These are phyloP conservation scores for Trematomus loennbergii DNA, from an alignment of 2,113 vertebrate species.

Conservation along the genomic window DNA sequence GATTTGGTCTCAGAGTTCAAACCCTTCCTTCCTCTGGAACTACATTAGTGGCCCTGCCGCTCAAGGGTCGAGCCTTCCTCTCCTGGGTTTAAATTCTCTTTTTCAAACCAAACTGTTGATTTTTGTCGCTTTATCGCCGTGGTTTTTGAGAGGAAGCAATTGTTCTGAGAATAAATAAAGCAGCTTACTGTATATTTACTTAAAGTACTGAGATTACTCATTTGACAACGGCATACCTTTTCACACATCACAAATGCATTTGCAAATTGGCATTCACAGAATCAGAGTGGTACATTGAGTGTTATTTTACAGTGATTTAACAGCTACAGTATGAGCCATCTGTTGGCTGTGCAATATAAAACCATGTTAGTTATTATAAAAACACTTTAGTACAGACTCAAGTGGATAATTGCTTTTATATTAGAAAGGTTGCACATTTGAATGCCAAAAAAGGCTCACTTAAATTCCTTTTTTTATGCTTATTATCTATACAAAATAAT, in stretches of 20 bases:
- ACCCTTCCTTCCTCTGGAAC: constrained; percentile 8
- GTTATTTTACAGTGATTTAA: constrained; percentile 39
- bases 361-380: constrained; percentile 34
- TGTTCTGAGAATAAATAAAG: constrained; percentile 38
- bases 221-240: constrained; percentile 40
- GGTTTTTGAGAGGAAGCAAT: constrained; percentile 20
- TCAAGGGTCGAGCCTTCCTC: neutral
- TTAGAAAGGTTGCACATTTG: constrained; percentile 45
- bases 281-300: constrained; percentile 37
- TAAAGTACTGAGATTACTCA: constrained; percentile 44
- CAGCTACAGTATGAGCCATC: constrained; percentile 38
- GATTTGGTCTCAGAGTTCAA: constrained; percentile 20
- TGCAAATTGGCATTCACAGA: constrained; percentile 51
- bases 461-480: constrained; percentile 19
- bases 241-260: constrained; percentile 36
- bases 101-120: neutral
- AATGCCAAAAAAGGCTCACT: constrained; percentile 20
- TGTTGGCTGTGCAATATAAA: constrained; percentile 12
- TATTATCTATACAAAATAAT: constrained; percentile 26
- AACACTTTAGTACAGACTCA: constrained; percentile 38
- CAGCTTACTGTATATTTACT: constrained; percentile 27
- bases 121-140: constrained; percentile 10
- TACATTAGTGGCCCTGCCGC: constrained; percentile 15
- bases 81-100: neutral
- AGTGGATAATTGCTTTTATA: constrained; percentile 46